These are phyloP conservation scores for Sebastes umbrosus DNA, from an alignment of 2,797 vertebrate species.

Conservation along the genomic window DNA sequence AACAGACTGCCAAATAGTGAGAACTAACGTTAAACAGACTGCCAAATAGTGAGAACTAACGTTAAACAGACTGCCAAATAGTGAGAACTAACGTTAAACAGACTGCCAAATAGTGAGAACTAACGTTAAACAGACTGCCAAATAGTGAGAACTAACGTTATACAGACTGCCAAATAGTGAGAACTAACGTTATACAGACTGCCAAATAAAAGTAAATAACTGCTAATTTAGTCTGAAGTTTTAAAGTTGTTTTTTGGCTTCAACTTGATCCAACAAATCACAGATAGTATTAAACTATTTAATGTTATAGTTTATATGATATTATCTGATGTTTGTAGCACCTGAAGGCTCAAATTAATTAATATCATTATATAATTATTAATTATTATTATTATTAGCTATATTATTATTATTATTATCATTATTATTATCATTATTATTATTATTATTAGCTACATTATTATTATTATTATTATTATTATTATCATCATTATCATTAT, in stretches of 20 bases:
- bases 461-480: no score
- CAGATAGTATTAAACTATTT: neutral
- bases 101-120: neutral
- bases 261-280: no score
- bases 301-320: neutral
- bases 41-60: neutral
- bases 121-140: neutral
- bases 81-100: no score
- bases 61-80: neutral
- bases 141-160: neutral
- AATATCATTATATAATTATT: no score
- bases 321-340: neutral
- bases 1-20: neutral
- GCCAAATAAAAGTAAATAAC: neutral
- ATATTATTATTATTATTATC: no score
- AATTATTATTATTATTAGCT: no score
- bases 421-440: no score
- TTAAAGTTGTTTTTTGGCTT: neutral
- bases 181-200: neutral
- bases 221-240: neutral
- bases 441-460: no score
- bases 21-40: neutral
- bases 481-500: accelerated
- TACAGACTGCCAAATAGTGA: neutral
- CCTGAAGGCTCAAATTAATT: neutral